phyloP scores from a whole-genome alignment of 2,888 invertebrate genomes.

The Mamestra brassicae region DNA sequence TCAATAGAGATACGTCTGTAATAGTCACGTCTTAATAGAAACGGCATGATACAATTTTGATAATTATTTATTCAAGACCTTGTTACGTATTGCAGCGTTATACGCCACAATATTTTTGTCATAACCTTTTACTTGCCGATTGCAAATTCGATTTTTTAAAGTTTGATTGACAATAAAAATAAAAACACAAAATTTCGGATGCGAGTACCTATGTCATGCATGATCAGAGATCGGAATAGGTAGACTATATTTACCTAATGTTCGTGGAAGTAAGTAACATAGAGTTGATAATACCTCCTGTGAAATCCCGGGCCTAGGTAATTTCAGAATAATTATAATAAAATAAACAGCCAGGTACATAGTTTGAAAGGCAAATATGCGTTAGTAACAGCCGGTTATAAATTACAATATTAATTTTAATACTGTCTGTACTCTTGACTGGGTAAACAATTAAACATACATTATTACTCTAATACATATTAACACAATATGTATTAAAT shows the following conservation, averaged over 20 bases:
- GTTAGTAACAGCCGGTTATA: neutral
- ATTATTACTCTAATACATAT: conserved; percentile 2
- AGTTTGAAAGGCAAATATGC: neutral
- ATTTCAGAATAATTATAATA: too few species aligned
- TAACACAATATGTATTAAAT: conserved; percentile 1
- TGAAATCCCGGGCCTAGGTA: too few species aligned
- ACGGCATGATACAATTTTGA: conserved; percentile 6
- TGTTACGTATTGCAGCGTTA: neutral
- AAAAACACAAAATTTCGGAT: too few species aligned
- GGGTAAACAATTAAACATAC: conserved; percentile 11
- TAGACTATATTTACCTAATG: too few species aligned
- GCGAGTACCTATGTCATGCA: too few species aligned
- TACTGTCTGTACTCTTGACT: conserved; percentile 8
- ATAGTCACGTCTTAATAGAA: neutral
- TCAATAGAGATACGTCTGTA: conserved; percentile 5
- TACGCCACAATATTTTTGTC: too few species aligned
- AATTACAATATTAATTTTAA: conserved; percentile 27
- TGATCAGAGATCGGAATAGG: too few species aligned
- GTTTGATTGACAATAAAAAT: too few species aligned
- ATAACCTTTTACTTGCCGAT: too few species aligned
- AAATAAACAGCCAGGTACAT: neutral
- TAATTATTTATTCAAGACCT: conserved; percentile 22
- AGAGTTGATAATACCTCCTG: too few species aligned
- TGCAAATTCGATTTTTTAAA: too few species aligned
- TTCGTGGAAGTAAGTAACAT: too few species aligned